Evolutionary conservation across 2,113 vertebrate species (phyloP).

Genomic region (Barnardius zonarius): DNA sequence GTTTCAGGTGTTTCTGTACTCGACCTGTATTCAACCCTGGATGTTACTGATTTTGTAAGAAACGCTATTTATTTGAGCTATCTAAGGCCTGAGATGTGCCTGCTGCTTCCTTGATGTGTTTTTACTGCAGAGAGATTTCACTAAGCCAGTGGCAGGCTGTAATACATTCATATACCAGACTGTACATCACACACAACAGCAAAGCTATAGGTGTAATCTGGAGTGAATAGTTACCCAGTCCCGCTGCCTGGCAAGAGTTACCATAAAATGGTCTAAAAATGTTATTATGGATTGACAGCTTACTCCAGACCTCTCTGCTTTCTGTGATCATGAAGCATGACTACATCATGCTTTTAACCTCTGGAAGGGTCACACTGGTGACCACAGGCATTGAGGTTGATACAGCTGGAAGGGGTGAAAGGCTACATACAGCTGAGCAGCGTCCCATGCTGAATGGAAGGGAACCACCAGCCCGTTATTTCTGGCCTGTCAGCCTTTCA

Average conservation of each 20-base stretch:
- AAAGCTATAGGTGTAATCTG: neutral
- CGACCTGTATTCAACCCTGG: neutral
- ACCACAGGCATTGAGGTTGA: too few species aligned
- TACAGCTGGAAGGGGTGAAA: fast-evolving
- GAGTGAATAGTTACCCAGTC: neutral
- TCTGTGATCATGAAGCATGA: neutral
- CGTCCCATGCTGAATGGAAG: fast-evolving
- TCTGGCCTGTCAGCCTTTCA: too few species aligned
- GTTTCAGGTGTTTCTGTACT: neutral
- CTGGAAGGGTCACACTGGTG: neutral
- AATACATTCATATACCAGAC: neutral
- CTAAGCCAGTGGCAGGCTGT: neutral
- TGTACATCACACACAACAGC: neutral
- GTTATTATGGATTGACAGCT: neutral
- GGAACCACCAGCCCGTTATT: neutral
- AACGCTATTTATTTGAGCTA: neutral
- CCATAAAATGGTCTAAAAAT: neutral
- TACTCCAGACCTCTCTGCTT: neutral
- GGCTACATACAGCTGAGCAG: neutral
- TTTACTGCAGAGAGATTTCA: neutral
- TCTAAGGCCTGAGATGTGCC: neutral
- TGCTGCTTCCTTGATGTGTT: neutral
- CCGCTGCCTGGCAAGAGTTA: neutral
- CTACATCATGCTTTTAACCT: neutral
- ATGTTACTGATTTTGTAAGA: neutral